Evolutionary conservation across 2,888 invertebrate genomes (phyloP), one percentile per base, ranked within the genome.

Genomic region (Blastobasis lacticolella): DNA sequence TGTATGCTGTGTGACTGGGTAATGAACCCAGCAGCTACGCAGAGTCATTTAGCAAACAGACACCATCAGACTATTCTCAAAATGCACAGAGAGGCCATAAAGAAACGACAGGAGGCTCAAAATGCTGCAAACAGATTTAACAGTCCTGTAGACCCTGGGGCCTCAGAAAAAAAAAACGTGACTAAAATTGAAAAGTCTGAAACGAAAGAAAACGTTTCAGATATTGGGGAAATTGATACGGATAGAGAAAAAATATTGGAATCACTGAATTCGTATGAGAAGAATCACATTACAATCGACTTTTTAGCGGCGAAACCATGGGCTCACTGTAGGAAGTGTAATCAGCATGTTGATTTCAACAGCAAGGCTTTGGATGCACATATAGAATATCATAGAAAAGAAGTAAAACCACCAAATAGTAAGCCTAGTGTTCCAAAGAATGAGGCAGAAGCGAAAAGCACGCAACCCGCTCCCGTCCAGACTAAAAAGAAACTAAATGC

Each of bases 201-300:
- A 42, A 8, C 5, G 6, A 10, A 48, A 3, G 42, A 6, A 37
- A 38, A 36, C 10, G 41, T 37, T 9, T 44, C 10, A 36, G 38
- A 46, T 23, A 6, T 23, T 41, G 40, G 5, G 38, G 36, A 48
- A 40, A 46, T 45, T 48, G 37, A 51, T 48, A 36, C 7, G 36
- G 23, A 52, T 40, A 46, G 9, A 8, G 51, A 53, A 41, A 61
- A 62, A 44, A 64, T 72, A 38, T 10, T 63, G 1, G 61, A 69
- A 37, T 54, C 57, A 0, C 23, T 71, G 1, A 23, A 47, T 5
- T 57, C 58, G 37, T 71, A 70, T 37, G 65, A 72, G 51, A 62
- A 63, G 9, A 63, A 70, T n/a, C 52, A 62, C 7, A 61, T 78
- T 3, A 63, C 59, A 4, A 57, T 77, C 2, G 61, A 75, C 52